Conservation (phyloP, 2,113 vertebrate genomes). For the Myotis lucifugus region DNA sequence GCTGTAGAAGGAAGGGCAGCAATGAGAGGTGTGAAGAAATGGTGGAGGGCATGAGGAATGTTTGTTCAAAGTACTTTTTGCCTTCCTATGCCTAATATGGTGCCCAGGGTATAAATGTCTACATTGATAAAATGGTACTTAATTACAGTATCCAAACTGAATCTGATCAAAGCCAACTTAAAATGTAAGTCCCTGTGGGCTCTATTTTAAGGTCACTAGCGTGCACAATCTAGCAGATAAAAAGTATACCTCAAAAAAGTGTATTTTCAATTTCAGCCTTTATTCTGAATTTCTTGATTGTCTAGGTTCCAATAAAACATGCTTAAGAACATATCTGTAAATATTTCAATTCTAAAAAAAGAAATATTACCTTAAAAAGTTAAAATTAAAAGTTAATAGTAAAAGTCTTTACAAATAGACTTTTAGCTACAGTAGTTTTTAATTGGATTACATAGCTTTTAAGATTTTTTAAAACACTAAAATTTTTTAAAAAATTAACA, state of each 20-base stretch:
- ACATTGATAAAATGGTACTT: constrained; percentile 5
- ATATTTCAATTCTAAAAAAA: constrained; percentile 29
- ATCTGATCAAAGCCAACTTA: constrained; percentile 23
- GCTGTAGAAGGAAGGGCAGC: constrained; percentile 82
- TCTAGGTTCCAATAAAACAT: constrained; percentile 65
- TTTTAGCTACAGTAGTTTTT: not conserved
- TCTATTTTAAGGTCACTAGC: constrained; percentile 36
- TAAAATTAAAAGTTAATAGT: not conserved
- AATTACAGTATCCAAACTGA: constrained; percentile 36
- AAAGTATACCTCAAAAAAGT: constrained; percentile 28
- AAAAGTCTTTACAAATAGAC: not conserved
- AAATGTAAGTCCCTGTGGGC: not conserved
- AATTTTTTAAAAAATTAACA: constrained; percentile 3
- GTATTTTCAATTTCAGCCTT: constrained; percentile 73
- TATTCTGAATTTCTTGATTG: constrained; percentile 78
- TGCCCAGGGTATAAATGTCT: constrained; percentile 37
- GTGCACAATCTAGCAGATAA: not conserved
- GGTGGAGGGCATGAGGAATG: constrained; percentile 59
- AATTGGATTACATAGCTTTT: not conserved
- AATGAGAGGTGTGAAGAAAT: constrained; percentile 67
- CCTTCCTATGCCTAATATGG: constrained; percentile 46
- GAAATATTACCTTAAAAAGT: constrained; percentile 8
- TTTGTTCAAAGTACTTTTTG: constrained; percentile 40
- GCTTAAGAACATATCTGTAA: constrained; percentile 7
- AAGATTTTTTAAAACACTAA: constrained; percentile 31